These are phyloP conservation scores for Trichosurus vulpecula DNA, from an alignment of 2,797 vertebrate species.

Conservation along the genomic window DNA sequence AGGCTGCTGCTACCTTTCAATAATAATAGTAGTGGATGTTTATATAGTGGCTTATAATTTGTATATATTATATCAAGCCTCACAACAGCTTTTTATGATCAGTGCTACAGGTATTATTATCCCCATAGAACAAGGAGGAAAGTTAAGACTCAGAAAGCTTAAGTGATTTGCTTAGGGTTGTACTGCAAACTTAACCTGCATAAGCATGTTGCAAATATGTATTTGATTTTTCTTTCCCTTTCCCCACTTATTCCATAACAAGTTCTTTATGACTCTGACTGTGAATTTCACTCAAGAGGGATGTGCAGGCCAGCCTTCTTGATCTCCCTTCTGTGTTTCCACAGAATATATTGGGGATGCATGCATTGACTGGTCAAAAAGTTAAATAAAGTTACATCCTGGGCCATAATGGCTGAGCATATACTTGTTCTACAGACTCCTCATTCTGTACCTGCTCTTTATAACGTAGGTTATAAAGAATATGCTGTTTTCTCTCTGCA, in stretches of 20 bases:
- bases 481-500: not conserved
- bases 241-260: slow-evolving; percentile 26
- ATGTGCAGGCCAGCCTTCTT: slow-evolving; percentile 67
- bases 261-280: not conserved
- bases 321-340: slow-evolving; percentile 65
- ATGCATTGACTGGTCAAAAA: slow-evolving; percentile 42
- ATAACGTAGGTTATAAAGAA: slow-evolving; percentile 57
- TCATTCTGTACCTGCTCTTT: slow-evolving; percentile 62
- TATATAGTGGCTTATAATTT: not conserved
- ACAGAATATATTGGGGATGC: slow-evolving; percentile 57
- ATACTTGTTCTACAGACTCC: slow-evolving; percentile 69
- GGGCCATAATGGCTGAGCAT: slow-evolving; percentile 67
- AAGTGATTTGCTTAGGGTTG: not conserved
- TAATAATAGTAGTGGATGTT: not conserved
- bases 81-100: not conserved
- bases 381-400: not conserved
- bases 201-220: not conserved
- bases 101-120: not conserved
- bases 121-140: not conserved
- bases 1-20: not conserved
- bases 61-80: not conserved
- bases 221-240: not conserved
- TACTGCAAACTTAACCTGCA: not conserved
- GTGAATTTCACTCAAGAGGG: slow-evolving; percentile 6
- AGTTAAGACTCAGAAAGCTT: not conserved